Conservation (phyloP, 2,113 vertebrate genomes). For the Lophura nycthemera region DNA sequence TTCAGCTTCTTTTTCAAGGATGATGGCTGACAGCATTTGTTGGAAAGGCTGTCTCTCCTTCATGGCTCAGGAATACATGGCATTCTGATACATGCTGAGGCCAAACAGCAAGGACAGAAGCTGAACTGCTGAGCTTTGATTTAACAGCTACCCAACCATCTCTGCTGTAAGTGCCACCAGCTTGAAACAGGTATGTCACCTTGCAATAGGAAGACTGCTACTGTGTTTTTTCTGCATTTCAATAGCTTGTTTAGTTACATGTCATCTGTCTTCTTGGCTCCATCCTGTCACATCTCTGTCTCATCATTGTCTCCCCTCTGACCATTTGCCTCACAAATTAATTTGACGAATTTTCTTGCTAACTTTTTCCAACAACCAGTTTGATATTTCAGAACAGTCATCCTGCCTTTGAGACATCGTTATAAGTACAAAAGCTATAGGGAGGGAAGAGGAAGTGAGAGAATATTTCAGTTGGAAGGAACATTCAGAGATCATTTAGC, state of each 20-base stretch:
- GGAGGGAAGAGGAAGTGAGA: too few relatives aligned
- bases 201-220: neutral
- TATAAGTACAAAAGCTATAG: neutral
- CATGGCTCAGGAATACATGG: rapidly evolving
- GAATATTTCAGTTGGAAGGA: neutral
- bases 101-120: neutral
- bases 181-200: neutral
- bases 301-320: neutral
- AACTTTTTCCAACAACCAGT: neutral
- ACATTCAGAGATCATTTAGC: neutral
- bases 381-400: neutral
- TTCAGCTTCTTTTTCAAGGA: neutral
- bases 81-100: neutral
- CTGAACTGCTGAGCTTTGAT: neutral
- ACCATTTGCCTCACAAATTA: neutral
- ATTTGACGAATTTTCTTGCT: neutral
- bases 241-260: neutral
- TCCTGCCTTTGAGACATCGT: neutral
- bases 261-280: neutral
- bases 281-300: neutral
- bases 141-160: neutral
- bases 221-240: neutral
- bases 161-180: neutral
- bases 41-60: neutral
- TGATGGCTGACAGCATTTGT: rapidly evolving